A percentile compares a stretch with the other conserved stretches of the same genome.
phyloP scores from a whole-genome alignment of 2,888 invertebrate species.

The Gonocerus acuteangulatus region DNA sequence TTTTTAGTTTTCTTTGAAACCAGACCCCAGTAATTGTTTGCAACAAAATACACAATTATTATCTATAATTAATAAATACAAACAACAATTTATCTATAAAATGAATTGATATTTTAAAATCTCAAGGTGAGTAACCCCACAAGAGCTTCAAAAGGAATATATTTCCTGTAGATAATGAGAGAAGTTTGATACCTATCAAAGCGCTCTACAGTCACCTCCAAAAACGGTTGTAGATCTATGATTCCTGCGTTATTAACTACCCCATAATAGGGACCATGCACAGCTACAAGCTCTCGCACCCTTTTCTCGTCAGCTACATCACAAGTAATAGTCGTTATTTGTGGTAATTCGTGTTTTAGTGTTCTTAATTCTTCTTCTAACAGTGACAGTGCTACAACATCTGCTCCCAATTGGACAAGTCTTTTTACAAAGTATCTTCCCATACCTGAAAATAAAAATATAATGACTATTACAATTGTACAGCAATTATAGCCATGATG shows the following conservation, averaged over 20 bases:
- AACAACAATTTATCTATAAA: too few relatives aligned
- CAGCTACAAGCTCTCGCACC: conserved; percentile 54
- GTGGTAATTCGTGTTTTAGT: conserved; percentile 53
- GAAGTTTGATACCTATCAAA: conserved; percentile 58
- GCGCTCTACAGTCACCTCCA: conserved; percentile 57
- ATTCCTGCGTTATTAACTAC: conserved; percentile 86
- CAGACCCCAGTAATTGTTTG: too few relatives aligned
- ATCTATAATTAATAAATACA: too few relatives aligned
- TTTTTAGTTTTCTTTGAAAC: too few relatives aligned
- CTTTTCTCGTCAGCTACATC: conserved; percentile 67
- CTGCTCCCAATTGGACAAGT: conserved; percentile 60
- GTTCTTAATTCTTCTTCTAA: conserved; percentile 57
- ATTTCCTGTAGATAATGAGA: too few relatives aligned
- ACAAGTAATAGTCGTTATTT: conserved; percentile 43
- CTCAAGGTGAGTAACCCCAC: too few relatives aligned
- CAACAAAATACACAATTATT: too few relatives aligned
- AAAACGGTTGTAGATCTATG: conserved; percentile 61
- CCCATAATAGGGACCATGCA: conserved; percentile 63
- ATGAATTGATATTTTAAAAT: too few relatives aligned
- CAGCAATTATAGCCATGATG: too few relatives aligned
- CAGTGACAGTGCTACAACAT: conserved; percentile 69
- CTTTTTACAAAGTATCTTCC: conserved; percentile 65
- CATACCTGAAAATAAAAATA: conserved; percentile 46
- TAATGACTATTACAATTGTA: too few relatives aligned
- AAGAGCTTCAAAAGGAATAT: too few relatives aligned